Evolutionary conservation across 1,140 invertebrate species (phyloP), one percentile per base, ranked within the genome.

Genomic region (Orchesella cincta): DNA sequence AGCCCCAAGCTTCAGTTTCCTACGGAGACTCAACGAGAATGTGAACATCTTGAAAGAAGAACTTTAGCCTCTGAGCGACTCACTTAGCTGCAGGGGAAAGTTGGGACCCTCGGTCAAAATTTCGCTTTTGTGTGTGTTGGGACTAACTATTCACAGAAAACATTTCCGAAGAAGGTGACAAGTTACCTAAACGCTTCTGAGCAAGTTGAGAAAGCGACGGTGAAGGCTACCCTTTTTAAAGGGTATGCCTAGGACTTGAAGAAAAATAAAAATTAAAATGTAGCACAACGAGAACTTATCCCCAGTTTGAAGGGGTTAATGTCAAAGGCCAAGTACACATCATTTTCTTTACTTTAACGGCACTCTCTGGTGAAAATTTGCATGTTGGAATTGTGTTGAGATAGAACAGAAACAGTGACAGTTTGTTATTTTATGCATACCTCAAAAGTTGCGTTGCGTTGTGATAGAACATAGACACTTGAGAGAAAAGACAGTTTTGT

Each of bases 161-260:
- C 62, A 67, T 67, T 67, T 2, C 33, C 26, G 62, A 33, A 67
- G 62, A 67, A 67, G 62, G 31, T 67, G 33, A 12, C 2, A 31
- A 26, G 33, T 31, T 26, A 57, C 26, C 62, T 46, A 20, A 46
- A 46, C 8, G 39, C 8, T 8, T 12, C 39, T 12, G 26, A 67
- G 62, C n/a, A 57, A 23, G 26, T 57, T 12, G 23, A 23, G 62
- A 12, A 57, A 57, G 52, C 23, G 52, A 57, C 8, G 23, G 14
- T 46, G 39, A 8, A 67, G 62, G 62, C 3, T 67, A 67, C 62
- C 62, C 62, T 33, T 16, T 57, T 8, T n/a, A 62, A 62, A 67
- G 62, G 62, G 62, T 67, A 67, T 67, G 62, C 62, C 62, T 67
- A 67, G 31, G 62, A 67, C 62, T 67, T 3, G 62, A 29, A 31